Evolutionary conservation across 2,888 invertebrate species (phyloP).

Genomic region (Poecilus cupreus): DNA sequence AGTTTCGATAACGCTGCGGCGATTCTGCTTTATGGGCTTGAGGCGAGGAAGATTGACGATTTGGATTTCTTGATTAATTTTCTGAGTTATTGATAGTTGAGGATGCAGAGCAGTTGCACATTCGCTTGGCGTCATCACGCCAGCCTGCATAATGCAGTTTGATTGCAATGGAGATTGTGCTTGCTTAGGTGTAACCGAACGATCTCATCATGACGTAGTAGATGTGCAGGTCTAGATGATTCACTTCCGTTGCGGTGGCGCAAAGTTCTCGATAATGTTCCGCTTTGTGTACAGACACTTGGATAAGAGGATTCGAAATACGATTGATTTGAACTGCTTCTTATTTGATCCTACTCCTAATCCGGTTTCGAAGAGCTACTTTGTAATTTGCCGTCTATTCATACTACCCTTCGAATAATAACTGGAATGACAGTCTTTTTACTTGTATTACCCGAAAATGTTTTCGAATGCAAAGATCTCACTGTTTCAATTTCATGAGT

Average conservation of each 20-base stretch:
- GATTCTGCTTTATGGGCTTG: constrained; percentile 12
- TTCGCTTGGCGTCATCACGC: constrained; percentile 20
- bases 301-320: neutral
- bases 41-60: constrained; percentile 17
- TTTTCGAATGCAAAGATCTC: no score
- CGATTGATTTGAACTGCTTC: constrained; percentile 18
- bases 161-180: constrained; percentile 58
- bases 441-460: no score
- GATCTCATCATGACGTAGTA: constrained; percentile 47
- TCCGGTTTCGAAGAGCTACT: neutral
- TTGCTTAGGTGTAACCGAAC: constrained; percentile 53
- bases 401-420: neutral
- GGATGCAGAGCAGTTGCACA: no score
- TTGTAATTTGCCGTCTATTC: neutral
- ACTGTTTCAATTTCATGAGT: no score
- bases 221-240: constrained; percentile 22
- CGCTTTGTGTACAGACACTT: constrained; percentile 6
- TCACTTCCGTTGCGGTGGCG: constrained; percentile 48
- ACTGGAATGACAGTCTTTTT: neutral
- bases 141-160: constrained; percentile 49
- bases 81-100: neutral
- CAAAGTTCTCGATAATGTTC: constrained; percentile 37
- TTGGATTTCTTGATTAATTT: constrained; percentile 38
- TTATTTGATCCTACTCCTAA: neutral
- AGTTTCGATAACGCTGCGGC: constrained; percentile 20